These are phyloP conservation scores for Plodia interpunctella DNA, from an alignment of 1,140 invertebrate species.

Conservation along the genomic window DNA sequence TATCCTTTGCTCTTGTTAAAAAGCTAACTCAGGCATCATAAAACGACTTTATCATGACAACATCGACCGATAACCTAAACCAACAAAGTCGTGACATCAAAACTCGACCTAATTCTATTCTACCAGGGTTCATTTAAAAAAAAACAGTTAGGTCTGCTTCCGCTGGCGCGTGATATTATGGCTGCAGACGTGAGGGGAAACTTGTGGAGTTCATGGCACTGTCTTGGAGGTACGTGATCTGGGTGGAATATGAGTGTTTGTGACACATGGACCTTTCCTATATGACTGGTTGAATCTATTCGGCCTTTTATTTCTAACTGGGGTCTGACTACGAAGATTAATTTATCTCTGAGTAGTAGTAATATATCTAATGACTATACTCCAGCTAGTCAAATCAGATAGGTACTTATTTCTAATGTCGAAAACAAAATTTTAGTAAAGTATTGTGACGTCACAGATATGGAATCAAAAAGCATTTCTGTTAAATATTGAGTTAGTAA, in stretches of 20 bases:
- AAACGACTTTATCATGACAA: background rate
- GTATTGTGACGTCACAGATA: too few species aligned
- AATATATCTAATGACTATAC: too few species aligned
- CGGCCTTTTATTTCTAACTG: background rate
- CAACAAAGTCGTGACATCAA: conserved; percentile 15
- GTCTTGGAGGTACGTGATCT: background rate
- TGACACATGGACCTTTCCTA: background rate
- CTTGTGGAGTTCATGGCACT: conserved; percentile 13
- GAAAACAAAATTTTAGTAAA: too few species aligned
- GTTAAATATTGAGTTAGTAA: too few species aligned
- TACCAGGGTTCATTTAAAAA: conserved; percentile 30
- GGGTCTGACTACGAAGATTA: too few species aligned
- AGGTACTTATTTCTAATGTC: too few species aligned
- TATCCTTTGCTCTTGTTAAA: background rate
- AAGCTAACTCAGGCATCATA: background rate
- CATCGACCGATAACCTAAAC: conserved; percentile 8
- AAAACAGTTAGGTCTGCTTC: conserved; percentile 38
- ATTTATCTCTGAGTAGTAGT: too few species aligned
- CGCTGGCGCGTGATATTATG: conserved; percentile 19
- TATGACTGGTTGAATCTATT: background rate
- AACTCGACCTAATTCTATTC: conserved; percentile 22
- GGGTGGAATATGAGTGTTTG: background rate
- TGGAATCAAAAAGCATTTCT: too few species aligned
- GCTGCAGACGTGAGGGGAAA: conserved; percentile 13
- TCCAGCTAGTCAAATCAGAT: too few species aligned